Evolutionary conservation across 2,888 invertebrate genomes (phyloP).

Genomic region (Aphodius sticticus): DNA sequence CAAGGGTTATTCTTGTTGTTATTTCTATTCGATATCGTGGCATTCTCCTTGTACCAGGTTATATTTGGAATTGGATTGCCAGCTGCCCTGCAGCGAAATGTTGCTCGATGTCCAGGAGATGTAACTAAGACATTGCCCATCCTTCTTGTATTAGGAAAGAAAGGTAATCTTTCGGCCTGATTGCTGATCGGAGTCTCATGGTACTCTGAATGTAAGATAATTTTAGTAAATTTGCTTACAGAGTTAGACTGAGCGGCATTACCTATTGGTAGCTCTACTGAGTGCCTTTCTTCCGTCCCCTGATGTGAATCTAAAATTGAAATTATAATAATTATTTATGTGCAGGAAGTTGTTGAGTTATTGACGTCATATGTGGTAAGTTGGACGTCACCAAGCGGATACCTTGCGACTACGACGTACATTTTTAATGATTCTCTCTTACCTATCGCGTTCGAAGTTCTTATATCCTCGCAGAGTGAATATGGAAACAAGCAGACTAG

Average conservation of each 20-base stretch:
- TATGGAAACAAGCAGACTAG: not conserved
- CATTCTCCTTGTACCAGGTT: conserved; percentile 68
- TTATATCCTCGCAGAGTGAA: not conserved
- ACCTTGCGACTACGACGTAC: too few species aligned
- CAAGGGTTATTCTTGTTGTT: conserved; percentile 72
- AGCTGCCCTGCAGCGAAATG: conserved; percentile 74
- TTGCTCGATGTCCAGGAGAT: conserved; percentile 77
- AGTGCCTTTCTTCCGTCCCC: too few species aligned
- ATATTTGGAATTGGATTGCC: conserved; percentile 86
- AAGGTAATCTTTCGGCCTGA: conserved; percentile 41
- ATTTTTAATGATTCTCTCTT: not conserved
- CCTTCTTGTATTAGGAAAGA: conserved; percentile 59
- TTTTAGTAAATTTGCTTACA: too few species aligned
- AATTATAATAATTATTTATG: too few species aligned
- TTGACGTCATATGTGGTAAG: too few species aligned
- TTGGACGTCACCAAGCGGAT: too few species aligned
- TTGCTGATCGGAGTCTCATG: too few species aligned
- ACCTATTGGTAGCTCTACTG: too few species aligned
- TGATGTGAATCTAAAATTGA: too few species aligned
- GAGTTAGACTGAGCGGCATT: too few species aligned
- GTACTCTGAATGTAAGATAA: too few species aligned
- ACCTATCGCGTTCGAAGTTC: conserved; percentile 6
- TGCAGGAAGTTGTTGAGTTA: too few species aligned
- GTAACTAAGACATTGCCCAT: conserved; percentile 66
- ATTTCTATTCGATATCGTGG: conserved; percentile 65